Conservation (phyloP, 2,797 vertebrate species). For the Eupleurogrammus muticus region DNA sequence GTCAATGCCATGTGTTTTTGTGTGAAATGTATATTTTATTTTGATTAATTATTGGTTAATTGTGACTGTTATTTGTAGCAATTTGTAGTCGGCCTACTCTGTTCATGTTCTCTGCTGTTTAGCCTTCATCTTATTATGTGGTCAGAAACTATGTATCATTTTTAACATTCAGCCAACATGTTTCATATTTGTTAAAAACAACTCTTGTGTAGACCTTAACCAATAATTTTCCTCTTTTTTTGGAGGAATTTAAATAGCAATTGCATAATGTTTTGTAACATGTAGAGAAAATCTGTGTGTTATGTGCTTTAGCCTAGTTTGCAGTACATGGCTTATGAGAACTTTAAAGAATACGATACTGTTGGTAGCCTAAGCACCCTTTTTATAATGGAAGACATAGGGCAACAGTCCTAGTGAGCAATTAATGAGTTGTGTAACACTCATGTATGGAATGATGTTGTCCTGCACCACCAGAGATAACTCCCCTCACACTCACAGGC, state of each 20-base stretch:
- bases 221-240: not conserved
- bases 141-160: not conserved
- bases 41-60: not conserved
- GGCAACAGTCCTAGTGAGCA: slow-evolving; percentile 2
- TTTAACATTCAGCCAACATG: not conserved
- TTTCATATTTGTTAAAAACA: not conserved
- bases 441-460: slow-evolving; percentile 20
- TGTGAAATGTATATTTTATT: not conserved
- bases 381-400: slow-evolving; percentile 34
- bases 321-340: not conserved
- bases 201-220: not conserved
- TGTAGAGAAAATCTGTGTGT: not conserved
- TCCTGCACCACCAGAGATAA: slow-evolving; percentile 1
- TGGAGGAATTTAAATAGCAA: no score
- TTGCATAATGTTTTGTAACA: not conserved
- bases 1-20: not conserved
- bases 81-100: not conserved
- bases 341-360: not conserved
- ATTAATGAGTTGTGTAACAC: slow-evolving; percentile 37
- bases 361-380: not conserved
- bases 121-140: not conserved
- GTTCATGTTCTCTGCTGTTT: not conserved
- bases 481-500: not conserved
- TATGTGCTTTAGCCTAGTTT: not conserved
- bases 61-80: not conserved